Percentiles rank a stretch among this genome's conserved stretches.
These are phyloP conservation scores for Serranus cabrilla DNA, from an alignment of 2,797 vertebrate genomes.

Conservation along the genomic window DNA sequence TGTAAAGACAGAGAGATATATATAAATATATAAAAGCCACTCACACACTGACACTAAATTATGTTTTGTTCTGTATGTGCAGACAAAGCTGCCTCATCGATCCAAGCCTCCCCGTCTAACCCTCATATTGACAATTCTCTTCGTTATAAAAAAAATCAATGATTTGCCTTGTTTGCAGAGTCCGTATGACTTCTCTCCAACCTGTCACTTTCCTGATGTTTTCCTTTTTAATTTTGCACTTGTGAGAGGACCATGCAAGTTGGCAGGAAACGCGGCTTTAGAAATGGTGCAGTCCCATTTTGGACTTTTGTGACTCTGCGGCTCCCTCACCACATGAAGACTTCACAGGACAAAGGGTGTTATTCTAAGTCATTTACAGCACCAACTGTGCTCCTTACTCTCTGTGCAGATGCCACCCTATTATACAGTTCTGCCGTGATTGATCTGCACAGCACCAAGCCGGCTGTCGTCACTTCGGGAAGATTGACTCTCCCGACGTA, in stretches of 20 bases:
- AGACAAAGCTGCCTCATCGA: slow-evolving; percentile 35
- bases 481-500: neutral
- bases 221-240: neutral
- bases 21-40: slow-evolving; percentile 28
- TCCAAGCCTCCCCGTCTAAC: neutral
- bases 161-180: slow-evolving; percentile 24
- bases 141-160: slow-evolving; percentile 21
- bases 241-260: neutral
- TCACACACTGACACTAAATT: neutral
- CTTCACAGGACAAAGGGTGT: neutral
- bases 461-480: slow-evolving; percentile 2
- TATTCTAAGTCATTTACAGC: slow-evolving; percentile 2
- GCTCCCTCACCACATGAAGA: neutral
- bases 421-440: neutral
- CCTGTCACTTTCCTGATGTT: slow-evolving; percentile 13
- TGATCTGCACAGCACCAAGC: neutral
- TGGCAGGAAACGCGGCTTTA: slow-evolving; percentile 5
- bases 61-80: slow-evolving; percentile 4
- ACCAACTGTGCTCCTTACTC: slow-evolving; percentile 24
- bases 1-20: neutral
- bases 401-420: neutral
- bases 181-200: neutral
- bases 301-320: neutral
- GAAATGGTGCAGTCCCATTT: neutral
- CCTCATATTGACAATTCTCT: slow-evolving; percentile 2